Evolutionary conservation across 37 sponge, comb jelly and placozoan genomes (phyloP).

Genomic region (Crambe crambe): DNA sequence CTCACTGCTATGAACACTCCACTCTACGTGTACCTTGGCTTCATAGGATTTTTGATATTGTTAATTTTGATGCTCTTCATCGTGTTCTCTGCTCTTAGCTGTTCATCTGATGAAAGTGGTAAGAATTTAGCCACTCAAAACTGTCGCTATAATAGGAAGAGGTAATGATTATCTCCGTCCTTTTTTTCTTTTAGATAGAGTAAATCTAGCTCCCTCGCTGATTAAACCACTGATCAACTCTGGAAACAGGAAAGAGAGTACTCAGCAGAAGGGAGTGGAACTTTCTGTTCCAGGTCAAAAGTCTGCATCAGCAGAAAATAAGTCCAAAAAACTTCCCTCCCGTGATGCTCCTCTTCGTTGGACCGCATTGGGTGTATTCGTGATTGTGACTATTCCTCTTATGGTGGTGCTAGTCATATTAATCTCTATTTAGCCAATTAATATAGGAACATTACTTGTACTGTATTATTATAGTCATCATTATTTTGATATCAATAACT

Average conservation of each 20-base stretch:
- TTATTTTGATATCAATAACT: no score
- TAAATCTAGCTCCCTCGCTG: not conserved
- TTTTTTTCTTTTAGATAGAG: not conserved
- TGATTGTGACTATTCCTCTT: not conserved
- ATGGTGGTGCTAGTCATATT: not conserved
- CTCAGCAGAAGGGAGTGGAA: not conserved
- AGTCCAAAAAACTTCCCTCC: not conserved
- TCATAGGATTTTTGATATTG: no score
- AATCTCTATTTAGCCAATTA: not conserved
- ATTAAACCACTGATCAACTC: not conserved
- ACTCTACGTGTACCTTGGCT: no score
- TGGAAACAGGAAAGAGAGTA: not conserved
- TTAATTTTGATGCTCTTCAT: no score
- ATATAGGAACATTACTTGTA: no score
- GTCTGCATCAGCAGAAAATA: not conserved
- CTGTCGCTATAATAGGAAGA: no score
- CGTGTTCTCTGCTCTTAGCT: no score
- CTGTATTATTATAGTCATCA: no score
- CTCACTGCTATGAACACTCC: no score
- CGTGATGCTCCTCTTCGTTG: slow-evolving; percentile 3
- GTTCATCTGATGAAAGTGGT: no score
- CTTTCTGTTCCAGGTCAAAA: not conserved
- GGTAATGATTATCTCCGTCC: no score
- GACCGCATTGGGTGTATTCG: not conserved
- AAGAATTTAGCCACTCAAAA: no score